Conservation (phyloP, 2,113 vertebrate genomes). For the Chionomys nivalis region DNA sequence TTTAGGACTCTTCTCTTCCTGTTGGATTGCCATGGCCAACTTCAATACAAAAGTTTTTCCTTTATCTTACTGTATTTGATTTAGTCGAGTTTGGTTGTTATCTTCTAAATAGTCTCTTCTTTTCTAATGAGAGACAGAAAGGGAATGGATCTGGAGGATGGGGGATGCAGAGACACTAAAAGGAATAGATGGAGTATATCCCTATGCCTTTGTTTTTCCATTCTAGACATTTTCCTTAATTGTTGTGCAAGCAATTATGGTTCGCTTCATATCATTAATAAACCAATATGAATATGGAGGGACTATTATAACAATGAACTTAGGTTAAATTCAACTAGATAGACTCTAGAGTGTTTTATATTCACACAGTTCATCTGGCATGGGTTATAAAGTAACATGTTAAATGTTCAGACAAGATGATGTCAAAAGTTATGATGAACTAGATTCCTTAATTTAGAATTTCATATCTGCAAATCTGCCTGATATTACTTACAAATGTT, state of each 20-base stretch:
- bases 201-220: not conserved
- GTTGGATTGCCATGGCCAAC: not conserved
- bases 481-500: not conserved
- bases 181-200: not conserved
- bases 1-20: not conserved
- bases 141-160: not conserved
- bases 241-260: not conserved
- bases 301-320: not conserved
- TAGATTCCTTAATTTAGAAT: constrained; percentile 13
- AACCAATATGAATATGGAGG: not conserved
- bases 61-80: not conserved
- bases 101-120: not conserved
- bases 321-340: constrained; percentile 29
- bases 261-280: not conserved
- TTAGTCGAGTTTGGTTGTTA: not conserved
- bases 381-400: not conserved
- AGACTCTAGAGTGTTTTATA: not conserved
- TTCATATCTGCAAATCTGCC: not conserved
- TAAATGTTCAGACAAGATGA: constrained; percentile 11
- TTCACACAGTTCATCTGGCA: not conserved
- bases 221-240: not conserved
- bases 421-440: constrained; percentile 28
- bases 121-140: not conserved
- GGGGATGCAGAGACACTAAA: not conserved
- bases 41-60: not conserved